Base-by-base conservation (phyloP, 2,113 vertebrate genomes). In the Burhinus oedicnemus region DNA sequence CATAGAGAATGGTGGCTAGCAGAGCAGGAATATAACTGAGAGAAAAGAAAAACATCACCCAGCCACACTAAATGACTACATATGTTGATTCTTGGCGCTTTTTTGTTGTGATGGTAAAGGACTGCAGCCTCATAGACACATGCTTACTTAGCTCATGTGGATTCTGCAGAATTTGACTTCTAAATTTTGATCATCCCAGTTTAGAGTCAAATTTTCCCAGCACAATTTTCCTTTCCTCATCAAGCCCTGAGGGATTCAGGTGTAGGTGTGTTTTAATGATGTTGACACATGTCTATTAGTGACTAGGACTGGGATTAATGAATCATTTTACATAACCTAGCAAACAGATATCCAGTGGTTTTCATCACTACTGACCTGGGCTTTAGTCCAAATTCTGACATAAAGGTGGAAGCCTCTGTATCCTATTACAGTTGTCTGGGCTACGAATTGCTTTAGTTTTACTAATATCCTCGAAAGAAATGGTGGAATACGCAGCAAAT, bases 311-410 rank as follows among this genome's bases (percentile, higher is more conserved):
- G 84, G 64, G 81, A 91, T 75, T 91, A 94, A 82, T 89, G 77
- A 96, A 82, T 97, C 89, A 87, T 75, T 92, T 95, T 70, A 30
- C 76, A 83, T 86, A 94, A 90, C 52, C 40, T 58, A 87, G 57
- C 77, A 89, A 94, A 86, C 74, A 88, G 92, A 89, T 71, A 57
- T 57, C 71, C 66, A 78, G 61, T 71, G 60, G 64, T 94, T 96
- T 96, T 92, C 83, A 76, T 93, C 79, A 82, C 29, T 49, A 5
- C 65, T 92, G 84, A 79, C 58, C 76, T 52, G 51, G 87, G 91
- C 82, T 90, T 78, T 36, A 54, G 52, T 85, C 74, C 94, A 94
- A 21, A 17, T 85, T 70, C 52, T 95, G 78, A 86, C 64, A 57
- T 64, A 88, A 89, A 96, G 75, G 75, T 90, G 64, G 71, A 92